These are phyloP conservation scores for Drosophila pallidifrons DNA, from an alignment of 1,140 invertebrate genomes.

Conservation along the genomic window DNA sequence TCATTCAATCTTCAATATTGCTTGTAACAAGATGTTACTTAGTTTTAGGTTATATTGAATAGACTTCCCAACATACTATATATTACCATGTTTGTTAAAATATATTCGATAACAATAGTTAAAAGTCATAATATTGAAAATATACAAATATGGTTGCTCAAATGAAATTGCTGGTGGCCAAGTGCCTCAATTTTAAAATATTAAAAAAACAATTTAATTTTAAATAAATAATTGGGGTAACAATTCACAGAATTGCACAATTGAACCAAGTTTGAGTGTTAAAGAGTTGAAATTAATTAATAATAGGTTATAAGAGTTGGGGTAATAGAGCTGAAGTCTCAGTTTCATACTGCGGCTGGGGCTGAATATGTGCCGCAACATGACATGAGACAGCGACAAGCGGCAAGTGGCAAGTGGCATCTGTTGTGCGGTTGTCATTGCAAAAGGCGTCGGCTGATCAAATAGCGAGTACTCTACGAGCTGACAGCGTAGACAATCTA, in stretches of 20 bases:
- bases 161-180: no score
- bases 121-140: no score
- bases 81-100: no score
- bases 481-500: slow-evolving; percentile 71
- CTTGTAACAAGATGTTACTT: no score
- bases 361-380: not conserved
- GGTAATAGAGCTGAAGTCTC: no score
- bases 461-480: slow-evolving; percentile 55
- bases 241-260: slow-evolving; percentile 3
- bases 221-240: not conserved
- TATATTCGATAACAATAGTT: no score
- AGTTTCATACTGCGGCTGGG: no score
- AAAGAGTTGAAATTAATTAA: slow-evolving; percentile 23
- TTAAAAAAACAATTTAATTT: not conserved
- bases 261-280: not conserved
- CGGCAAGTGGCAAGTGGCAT: slow-evolving; percentile 7
- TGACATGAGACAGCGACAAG: not conserved
- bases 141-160: no score
- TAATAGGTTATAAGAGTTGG: slow-evolving; percentile 18
- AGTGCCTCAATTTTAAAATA: no score
- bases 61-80: no score
- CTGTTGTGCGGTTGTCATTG: slow-evolving; percentile 40
- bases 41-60: no score
- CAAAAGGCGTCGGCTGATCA: slow-evolving; percentile 74
- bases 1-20: no score